A percentile compares a stretch with the other conserved stretches of the same genome.
phyloP scores from a whole-genome alignment of 1,140 invertebrate species.

The Brachionus plicatilis region DNA sequence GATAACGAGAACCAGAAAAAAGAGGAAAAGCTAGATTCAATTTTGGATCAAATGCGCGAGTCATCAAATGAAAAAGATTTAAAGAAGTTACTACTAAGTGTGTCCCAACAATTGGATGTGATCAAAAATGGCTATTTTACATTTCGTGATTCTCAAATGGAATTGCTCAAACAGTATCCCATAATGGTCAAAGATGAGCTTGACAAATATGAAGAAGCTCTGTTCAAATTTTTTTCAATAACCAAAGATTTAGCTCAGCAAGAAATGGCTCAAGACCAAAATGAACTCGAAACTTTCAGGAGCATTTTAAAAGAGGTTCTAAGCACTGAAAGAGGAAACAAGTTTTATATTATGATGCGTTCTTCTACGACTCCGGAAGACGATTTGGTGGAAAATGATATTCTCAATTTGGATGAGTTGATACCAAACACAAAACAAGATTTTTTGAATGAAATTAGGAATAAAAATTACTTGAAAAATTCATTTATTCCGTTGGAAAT shows the following conservation, averaged over 20 bases:
- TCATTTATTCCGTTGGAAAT: constrained; percentile 46
- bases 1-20: constrained; percentile 53
- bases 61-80: constrained; percentile 50
- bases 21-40: constrained; percentile 52
- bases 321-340: constrained; percentile 48
- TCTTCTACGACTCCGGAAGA: constrained; percentile 41
- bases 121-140: constrained; percentile 50
- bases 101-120: constrained; percentile 48
- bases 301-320: constrained; percentile 47
- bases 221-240: constrained; percentile 51
- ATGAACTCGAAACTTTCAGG: constrained; percentile 36
- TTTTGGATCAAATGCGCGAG: constrained; percentile 55
- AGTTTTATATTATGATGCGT: constrained; percentile 51
- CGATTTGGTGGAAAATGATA: constrained; percentile 30
- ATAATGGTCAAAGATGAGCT: constrained; percentile 50
- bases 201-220: constrained; percentile 47
- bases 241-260: constrained; percentile 41
- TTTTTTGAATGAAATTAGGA: neutral
- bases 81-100: constrained; percentile 47
- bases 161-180: constrained; percentile 51
- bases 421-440: constrained; percentile 10
- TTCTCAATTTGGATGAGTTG: neutral
- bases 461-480: constrained; percentile 15
- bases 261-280: neutral
- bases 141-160: neutral